A percentile compares a stretch with the other conserved stretches of the same genome.
Evolutionary conservation across 2,888 invertebrate species (phyloP).

Genomic region (Cheilosia variabilis): DNA sequence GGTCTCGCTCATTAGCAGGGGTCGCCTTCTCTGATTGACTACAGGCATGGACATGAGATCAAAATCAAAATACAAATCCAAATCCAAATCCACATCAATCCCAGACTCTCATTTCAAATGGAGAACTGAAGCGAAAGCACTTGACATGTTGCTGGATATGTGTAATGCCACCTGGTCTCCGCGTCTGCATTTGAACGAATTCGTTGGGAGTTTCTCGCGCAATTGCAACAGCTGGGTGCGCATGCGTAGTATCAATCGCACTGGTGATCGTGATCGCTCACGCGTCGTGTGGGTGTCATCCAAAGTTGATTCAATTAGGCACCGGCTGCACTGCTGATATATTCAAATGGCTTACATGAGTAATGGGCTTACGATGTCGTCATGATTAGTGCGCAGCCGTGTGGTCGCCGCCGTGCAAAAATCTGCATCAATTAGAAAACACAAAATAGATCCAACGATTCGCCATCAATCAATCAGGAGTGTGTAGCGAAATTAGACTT

Average conservation of each 20-base stretch:
- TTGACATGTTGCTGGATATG: conserved; percentile 51
- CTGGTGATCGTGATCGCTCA: conserved; percentile 53
- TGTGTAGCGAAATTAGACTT: conserved; percentile 42
- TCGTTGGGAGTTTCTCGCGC: background rate
- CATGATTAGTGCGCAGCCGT: conserved; percentile 65
- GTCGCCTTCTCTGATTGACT: conserved; percentile 69
- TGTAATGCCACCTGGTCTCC: conserved; percentile 60
- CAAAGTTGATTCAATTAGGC: conserved; percentile 54
- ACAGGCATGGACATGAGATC: conserved; percentile 69
- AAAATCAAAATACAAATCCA: conserved; percentile 56
- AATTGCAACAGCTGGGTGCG: conserved; percentile 45
- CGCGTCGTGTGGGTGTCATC: conserved; percentile 70
- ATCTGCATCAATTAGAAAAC: conserved; percentile 57
- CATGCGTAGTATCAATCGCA: conserved; percentile 61
- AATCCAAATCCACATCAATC: conserved; percentile 58
- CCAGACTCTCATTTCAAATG: conserved; percentile 18
- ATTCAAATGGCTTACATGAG: conserved; percentile 62
- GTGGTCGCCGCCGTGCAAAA: conserved; percentile 52
- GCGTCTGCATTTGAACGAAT: background rate
- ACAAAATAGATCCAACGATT: conserved; percentile 51
- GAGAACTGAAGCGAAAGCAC: conserved; percentile 61
- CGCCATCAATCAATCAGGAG: conserved; percentile 71
- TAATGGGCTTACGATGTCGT: conserved; percentile 64
- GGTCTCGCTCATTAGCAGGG: conserved; percentile 69
- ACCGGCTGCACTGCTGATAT: conserved; percentile 50